phyloP scores from a whole-genome alignment of 2,888 invertebrate genomes.

The Penaeus monodon region DNA sequence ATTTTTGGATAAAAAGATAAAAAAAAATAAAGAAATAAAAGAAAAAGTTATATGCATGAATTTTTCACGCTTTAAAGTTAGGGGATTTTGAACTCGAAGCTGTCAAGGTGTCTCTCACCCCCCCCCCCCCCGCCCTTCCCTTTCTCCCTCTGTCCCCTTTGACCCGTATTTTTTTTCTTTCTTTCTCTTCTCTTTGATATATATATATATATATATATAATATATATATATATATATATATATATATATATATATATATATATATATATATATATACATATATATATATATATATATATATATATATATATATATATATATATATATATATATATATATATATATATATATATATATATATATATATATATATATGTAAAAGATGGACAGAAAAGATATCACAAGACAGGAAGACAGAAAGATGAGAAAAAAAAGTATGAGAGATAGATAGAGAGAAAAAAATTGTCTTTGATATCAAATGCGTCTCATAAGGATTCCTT shows the following conservation, averaged over 20 bases:
- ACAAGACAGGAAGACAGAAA: neutral
- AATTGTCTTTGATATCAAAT: neutral
- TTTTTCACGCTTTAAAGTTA: neutral
- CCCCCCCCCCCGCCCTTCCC: neutral
- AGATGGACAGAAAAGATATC: neutral
- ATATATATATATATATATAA: neutral
- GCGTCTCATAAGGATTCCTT: no score
- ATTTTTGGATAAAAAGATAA: no score
- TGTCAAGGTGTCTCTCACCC: neutral
- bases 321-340: neutral
- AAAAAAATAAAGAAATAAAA: no score
- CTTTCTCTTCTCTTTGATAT: no score
- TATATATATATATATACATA: neutral
- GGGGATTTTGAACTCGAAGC: neutral
- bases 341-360: neutral
- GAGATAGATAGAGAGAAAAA: neutral
- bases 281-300: neutral
- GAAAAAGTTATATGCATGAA: no score
- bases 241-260: neutral
- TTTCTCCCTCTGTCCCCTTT: neutral
- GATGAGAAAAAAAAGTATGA: neutral
- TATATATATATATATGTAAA: constrained; percentile 1
- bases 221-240: constrained; percentile 8
- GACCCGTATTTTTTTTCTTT: no score
- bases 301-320: neutral